phyloP scores from a whole-genome alignment of 1,140 invertebrate species.

The Diorhabda sublineata region DNA sequence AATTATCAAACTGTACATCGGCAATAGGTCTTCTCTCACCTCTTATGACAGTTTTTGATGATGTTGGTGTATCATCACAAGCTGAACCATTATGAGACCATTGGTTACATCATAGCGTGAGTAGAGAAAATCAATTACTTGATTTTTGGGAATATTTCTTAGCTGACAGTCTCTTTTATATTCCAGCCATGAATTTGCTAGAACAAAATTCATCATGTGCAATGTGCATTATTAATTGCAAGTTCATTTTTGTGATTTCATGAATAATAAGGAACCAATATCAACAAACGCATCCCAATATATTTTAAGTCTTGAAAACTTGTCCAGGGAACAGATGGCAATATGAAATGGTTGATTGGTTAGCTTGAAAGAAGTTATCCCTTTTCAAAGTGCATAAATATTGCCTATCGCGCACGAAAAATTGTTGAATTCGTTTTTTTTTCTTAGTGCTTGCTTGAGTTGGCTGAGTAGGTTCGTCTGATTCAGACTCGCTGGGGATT shows the following conservation, averaged over 20 bases:
- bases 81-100: too few relatives aligned
- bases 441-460: neutral
- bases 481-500: constrained; percentile 2
- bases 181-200: too few relatives aligned
- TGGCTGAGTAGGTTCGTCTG: constrained; percentile 1
- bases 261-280: constrained; percentile 7
- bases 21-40: too few relatives aligned
- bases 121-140: too few relatives aligned
- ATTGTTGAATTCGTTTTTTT: neutral
- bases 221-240: constrained; percentile 14
- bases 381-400: constrained; percentile 10
- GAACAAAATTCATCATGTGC: constrained; percentile 12
- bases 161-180: too few relatives aligned
- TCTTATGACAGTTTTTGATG: too few relatives aligned
- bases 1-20: too few relatives aligned
- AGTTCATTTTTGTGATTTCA: constrained; percentile 15
- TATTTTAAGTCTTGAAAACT: constrained; percentile 27
- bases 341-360: constrained; percentile 1
- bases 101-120: too few relatives aligned
- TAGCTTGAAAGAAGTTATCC: constrained; percentile 4
- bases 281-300: constrained; percentile 4
- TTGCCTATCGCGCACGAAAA: neutral
- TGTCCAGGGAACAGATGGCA: constrained; percentile 23
- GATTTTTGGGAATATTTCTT: too few relatives aligned
- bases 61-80: too few relatives aligned